Evolutionary conservation across 2,797 vertebrate genomes (phyloP), one percentile per base, ranked within the genome.

Genomic region (Enteromius unitaeniatus): DNA sequence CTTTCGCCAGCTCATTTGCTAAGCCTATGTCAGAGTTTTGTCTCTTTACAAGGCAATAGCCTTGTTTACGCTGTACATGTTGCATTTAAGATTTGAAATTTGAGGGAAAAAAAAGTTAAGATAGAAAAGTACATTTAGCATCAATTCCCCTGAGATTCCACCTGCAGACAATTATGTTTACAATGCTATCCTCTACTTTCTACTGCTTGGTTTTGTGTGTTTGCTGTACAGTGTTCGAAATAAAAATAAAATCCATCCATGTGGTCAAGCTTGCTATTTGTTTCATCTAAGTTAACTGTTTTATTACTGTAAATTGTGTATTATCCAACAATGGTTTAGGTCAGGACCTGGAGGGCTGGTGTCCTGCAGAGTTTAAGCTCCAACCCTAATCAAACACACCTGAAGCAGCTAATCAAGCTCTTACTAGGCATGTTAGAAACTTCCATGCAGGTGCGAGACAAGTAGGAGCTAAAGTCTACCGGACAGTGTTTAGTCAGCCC

Each of bases 131-230:
- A 80, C 81, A 90, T 64, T 85, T 84, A 91, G 87, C 86, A 88
- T 89, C 60, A 49, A 88, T 88, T 84, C 28, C 83, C 78, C 28
- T 55, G 47, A 53, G 62, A 76, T 53, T 75, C 23, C 72, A 73
- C 79, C 42, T 64, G 55, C 72, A 78, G 49, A 49, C 73, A 68
- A 76, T 79, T 84, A 87, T 88, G 82, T 88, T 89, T 86, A 89
- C 93, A 88, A 88, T 84, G 89, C 90, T 89, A 89, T 69, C 75
- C 91, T 92, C 90, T 89, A 89, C 91, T 93, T 93, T 92, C 90
- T 95, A 96, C 96, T 95, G 96, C 97, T 97, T 94, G 85, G 95
- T 97, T 97, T 95, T 95, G 95, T 97, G 96, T 97, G 96, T 96
- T 97, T 96, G 96, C 96, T 94, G 93, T 95, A 94, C 94, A 94